Conservation (phyloP, 2,888 invertebrate species). For the Synanthedon andrenaeformis region DNA sequence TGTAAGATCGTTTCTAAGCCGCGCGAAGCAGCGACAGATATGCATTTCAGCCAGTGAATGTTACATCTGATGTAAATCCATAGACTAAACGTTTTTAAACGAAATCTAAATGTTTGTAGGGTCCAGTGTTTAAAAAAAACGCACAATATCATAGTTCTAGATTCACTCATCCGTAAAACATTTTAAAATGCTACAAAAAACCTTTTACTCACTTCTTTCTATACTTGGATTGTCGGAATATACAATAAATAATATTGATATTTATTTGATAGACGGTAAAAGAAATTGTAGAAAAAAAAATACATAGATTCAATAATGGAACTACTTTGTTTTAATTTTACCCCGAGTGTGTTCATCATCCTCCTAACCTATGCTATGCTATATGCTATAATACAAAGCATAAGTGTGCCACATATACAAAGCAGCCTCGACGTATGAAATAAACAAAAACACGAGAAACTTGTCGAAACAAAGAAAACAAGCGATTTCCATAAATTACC, state of each 20-base stretch:
- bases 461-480: constrained; percentile 25
- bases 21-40: constrained; percentile 34
- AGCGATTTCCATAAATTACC: constrained; percentile 37
- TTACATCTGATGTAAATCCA: constrained; percentile 61
- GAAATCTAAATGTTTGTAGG: constrained; percentile 69
- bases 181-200: constrained; percentile 48
- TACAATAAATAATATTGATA: constrained; percentile 67
- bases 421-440: neutral
- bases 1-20: constrained; percentile 61
- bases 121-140: constrained; percentile 62
- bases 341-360: constrained; percentile 6
- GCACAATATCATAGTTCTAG: constrained; percentile 69
- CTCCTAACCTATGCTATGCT: neutral
- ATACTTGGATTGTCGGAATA: constrained; percentile 59
- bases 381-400: neutral
- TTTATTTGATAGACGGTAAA: constrained; percentile 66
- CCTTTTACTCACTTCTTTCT: constrained; percentile 40
- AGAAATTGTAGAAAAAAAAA: constrained; percentile 65
- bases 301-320: constrained; percentile 66
- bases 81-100: constrained; percentile 62
- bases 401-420: neutral
- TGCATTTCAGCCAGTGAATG: constrained; percentile 62
- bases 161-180: constrained; percentile 53
- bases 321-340: constrained; percentile 28
- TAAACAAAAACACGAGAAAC: neutral